These are phyloP conservation scores for Enteromius radiatus DNA, from an alignment of 2,797 vertebrate species.

Conservation along the genomic window DNA sequence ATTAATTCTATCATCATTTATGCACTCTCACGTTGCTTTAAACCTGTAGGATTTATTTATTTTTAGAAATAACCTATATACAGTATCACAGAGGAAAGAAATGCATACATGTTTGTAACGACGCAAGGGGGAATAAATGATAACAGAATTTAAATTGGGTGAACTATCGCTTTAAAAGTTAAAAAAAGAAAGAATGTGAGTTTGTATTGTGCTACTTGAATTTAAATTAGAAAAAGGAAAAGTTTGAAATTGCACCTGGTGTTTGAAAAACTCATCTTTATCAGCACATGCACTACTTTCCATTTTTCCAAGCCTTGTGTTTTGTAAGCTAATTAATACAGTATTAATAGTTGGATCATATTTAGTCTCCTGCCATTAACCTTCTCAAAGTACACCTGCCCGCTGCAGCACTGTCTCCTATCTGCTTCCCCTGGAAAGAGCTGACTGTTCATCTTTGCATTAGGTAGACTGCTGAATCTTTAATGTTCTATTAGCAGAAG, in stretches of 20 bases:
- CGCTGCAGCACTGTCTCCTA: constrained; percentile 1
- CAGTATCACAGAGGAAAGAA: background rate
- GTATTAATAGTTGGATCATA: constrained; percentile 39
- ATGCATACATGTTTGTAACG: background rate
- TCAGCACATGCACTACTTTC: background rate
- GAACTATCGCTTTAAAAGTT: background rate
- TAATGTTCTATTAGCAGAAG: constrained; percentile 74
- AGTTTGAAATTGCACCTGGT: background rate
- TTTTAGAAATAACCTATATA: too few relatives aligned
- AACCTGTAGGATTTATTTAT: background rate
- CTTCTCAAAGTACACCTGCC: constrained; percentile 36
- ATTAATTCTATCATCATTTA: background rate
- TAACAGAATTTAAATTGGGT: too few relatives aligned
- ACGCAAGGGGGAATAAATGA: background rate
- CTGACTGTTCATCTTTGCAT: constrained; percentile 47
- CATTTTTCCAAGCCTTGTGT: constrained; percentile 14
- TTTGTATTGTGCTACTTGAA: background rate
- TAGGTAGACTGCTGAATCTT: constrained; percentile 69
- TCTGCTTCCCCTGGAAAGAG: constrained; percentile 43
- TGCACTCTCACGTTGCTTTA: background rate
- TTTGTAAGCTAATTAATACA: constrained; percentile 35
- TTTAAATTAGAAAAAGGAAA: background rate
- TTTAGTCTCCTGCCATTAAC: constrained; percentile 32
- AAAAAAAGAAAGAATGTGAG: background rate
- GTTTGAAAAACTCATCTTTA: constrained; percentile 11